Conservation (phyloP, 1,140 invertebrate genomes). For the Pentalonia nigronervosa region DNA sequence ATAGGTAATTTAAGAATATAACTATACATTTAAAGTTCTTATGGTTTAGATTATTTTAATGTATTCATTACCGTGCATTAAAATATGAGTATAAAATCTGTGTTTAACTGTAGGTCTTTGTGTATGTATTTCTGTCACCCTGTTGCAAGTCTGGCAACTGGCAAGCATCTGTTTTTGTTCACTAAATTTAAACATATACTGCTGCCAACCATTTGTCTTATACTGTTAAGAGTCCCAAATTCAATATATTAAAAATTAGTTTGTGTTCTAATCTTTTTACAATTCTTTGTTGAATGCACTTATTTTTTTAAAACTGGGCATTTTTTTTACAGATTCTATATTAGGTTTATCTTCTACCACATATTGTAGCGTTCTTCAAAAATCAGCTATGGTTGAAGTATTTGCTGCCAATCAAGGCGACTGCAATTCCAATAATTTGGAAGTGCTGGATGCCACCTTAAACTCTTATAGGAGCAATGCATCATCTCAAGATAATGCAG, state of each 20-base stretch:
- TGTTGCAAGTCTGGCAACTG: constrained; percentile 46
- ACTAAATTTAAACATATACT: constrained; percentile 56
- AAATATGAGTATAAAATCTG: constrained; percentile 30
- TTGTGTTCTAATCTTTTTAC: constrained; percentile 23
- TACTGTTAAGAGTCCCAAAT: not conserved
- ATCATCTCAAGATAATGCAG: constrained; percentile 62
- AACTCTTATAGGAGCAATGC: constrained; percentile 56
- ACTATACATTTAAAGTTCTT: not conserved
- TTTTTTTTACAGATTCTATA: constrained; percentile 51
- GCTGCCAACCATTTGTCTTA: constrained; percentile 48
- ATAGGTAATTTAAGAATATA: not conserved
- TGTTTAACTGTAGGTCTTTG: not conserved
- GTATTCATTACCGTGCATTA: not conserved
- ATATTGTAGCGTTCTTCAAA: constrained; percentile 36
- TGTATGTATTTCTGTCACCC: constrained; percentile 47
- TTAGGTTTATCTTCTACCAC: constrained; percentile 46
- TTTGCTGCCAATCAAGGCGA: constrained; percentile 55
- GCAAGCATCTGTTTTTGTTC: constrained; percentile 53
- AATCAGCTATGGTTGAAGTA: constrained; percentile 51
- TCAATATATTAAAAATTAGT: constrained; percentile 51
- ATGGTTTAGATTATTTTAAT: not conserved
- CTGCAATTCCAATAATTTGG: constrained; percentile 58
- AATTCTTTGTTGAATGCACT: not conserved
- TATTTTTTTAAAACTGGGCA: not conserved
- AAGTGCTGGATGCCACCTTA: constrained; percentile 33